Evolutionary conservation across 2,888 invertebrate genomes (phyloP).

Genomic region (Julus scandinavius): DNA sequence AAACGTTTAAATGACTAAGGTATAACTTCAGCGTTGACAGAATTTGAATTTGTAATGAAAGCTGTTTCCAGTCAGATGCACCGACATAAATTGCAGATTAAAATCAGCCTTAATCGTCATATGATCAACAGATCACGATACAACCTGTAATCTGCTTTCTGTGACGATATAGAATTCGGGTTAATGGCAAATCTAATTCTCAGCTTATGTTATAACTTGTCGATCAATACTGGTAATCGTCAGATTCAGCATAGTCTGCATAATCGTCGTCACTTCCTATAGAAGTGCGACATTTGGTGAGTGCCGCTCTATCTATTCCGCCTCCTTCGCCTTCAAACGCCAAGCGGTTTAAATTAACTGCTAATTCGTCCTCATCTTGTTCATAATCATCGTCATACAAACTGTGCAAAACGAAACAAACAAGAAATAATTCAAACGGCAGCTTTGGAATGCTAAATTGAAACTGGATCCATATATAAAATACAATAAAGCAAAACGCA

Average conservation of each 20-base stretch:
- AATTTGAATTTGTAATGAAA: not conserved
- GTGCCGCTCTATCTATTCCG: not conserved
- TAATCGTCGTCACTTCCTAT: conserved; percentile 56
- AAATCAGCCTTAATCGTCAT: too few relatives aligned
- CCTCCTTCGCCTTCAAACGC: conserved; percentile 36
- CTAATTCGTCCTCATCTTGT: conserved; percentile 57
- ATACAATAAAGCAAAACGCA: not conserved
- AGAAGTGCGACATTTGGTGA: conserved; percentile 11
- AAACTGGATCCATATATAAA: not conserved
- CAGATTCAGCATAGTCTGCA: conserved; percentile 58
- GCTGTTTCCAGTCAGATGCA: too few relatives aligned
- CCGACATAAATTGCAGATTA: too few relatives aligned
- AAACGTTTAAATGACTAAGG: not conserved
- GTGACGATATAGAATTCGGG: not conserved
- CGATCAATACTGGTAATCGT: conserved; percentile 58
- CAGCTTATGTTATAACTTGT: not conserved
- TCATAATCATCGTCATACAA: conserved; percentile 57
- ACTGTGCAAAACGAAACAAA: conserved; percentile 45
- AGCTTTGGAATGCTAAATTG: not conserved
- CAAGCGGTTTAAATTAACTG: conserved; percentile 55
- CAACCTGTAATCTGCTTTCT: not conserved
- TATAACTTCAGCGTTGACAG: not conserved
- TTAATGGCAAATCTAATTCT: not conserved
- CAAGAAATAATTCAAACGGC: not conserved
- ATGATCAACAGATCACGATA: too few relatives aligned